Evolutionary conservation across 2,888 invertebrate species (phyloP), one percentile per base, ranked within the genome.

Genomic region (Tachystola acroxantha): DNA sequence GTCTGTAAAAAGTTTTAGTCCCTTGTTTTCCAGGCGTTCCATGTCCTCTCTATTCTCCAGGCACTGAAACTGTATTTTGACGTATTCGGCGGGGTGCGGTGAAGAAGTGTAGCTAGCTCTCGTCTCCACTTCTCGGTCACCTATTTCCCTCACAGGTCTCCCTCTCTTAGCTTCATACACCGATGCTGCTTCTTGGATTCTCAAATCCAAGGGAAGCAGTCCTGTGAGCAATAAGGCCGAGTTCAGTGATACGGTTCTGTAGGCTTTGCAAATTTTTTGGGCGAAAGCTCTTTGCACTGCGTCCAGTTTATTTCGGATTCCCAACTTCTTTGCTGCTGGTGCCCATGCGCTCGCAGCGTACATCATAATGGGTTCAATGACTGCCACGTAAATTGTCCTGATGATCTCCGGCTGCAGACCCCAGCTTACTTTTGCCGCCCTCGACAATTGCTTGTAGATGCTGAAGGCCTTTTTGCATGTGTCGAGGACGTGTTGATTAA

Each of bases 231-330:
- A 32, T 22, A 4, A 20, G 1, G 42, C 42, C 10, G 49, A 34
- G 14, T 41, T 40, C 1, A 48, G 39, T 1, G 49, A 50, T 3
- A 39, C 40, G 0, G 49, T 49, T 0, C 41, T 10, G 24, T 43
- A 40, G 0, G 42, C 27, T 26, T 34, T 40, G 0, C 11, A n/a
- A 0, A 46, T 14, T 22, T 44, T 48, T 10, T 43, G 43, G 0
- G 33, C 41, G 10, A 48, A 43, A 0, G 41, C 42, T 1, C 44
- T 10, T 7, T 46, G 44, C 1, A 43, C 34, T 0, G 10, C 7
- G 20, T 30, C 16, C 0, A 43, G 35, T 4, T 39, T 22, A 10
- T 37, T 38, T 4, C 7, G 2, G 1, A 37, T 7, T 0, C 29
- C 12, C 7, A 22, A 2, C 7, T 22, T 22, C 2, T 7, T 7